Conservation (phyloP, 2,888 invertebrate genomes). For the Ryuthela nishihirai region DNA sequence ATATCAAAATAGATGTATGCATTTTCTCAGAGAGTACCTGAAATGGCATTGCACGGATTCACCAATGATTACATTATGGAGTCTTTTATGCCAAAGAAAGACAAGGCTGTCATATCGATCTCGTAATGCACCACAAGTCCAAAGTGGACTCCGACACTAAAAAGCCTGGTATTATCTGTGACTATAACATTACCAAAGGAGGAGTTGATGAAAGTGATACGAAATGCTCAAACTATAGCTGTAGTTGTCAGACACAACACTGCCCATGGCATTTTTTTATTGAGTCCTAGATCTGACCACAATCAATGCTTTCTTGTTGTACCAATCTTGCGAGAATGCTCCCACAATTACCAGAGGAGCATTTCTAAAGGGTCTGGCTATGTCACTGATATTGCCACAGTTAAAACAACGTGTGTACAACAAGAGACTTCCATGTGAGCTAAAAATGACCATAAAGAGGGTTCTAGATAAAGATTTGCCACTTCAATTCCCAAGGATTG, state of each 20-base stretch:
- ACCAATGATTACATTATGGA: too few species aligned
- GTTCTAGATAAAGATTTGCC: too few species aligned
- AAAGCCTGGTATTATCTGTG: conserved; percentile 10
- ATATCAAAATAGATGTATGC: too few species aligned
- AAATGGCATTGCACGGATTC: too few species aligned
- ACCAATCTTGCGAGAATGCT: background rate
- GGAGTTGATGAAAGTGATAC: conserved; percentile 8
- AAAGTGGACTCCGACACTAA: background rate
- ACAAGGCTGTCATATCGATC: background rate
- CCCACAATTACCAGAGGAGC: background rate
- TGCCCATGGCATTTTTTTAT: background rate
- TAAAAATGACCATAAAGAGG: too few species aligned
- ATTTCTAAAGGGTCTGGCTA: conserved; percentile 1
- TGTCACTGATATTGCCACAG: too few species aligned
- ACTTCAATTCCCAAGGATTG: too few species aligned
- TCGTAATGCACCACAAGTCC: conserved; percentile 5
- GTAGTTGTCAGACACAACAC: background rate
- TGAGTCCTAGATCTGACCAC: conserved; percentile 3
- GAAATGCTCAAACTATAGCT: background rate
- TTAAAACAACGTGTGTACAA: too few species aligned
- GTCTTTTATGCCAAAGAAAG: too few species aligned
- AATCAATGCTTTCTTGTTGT: conserved; percentile 6
- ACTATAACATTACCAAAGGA: conserved; percentile 8
- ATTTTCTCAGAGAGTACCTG: too few species aligned
- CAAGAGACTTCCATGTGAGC: too few species aligned